A percentile compares a stretch with the other conserved stretches of the same genome.
Evolutionary conservation across 2,797 vertebrate genomes (phyloP).

Genomic region (Myiotriccus ornatus): DNA sequence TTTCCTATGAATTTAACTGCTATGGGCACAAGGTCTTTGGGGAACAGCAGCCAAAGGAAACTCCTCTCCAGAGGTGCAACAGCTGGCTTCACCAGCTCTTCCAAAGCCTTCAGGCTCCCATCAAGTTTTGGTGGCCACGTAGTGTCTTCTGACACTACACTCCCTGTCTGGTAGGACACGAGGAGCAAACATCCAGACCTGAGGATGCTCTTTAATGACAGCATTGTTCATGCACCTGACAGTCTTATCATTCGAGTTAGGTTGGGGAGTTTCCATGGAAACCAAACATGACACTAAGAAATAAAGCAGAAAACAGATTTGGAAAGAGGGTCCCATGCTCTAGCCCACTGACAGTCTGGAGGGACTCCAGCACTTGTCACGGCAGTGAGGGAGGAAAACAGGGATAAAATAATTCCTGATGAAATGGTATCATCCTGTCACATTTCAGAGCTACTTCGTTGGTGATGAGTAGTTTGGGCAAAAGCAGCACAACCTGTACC

Average conservation of each 20-base stretch:
- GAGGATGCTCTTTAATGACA: background rate
- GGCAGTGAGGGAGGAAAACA: background rate
- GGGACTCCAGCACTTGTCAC: background rate
- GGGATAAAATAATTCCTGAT: background rate
- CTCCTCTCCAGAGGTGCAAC: background rate
- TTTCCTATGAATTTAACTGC: background rate
- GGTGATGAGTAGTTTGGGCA: background rate
- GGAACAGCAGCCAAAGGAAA: background rate
- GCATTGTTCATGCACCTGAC: conserved; percentile 18
- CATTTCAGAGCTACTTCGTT: background rate
- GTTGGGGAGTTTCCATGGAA: conserved; percentile 53
- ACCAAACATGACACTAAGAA: conserved; percentile 25
- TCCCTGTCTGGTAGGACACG: background rate
- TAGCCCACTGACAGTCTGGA: conserved; percentile 33
- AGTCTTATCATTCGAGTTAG: background rate
- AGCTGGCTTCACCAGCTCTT: background rate
- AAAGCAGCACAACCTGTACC: background rate
- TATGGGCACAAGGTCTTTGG: background rate
- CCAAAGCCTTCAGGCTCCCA: background rate
- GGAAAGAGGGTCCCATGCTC: conserved; percentile 33
- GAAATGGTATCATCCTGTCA: background rate
- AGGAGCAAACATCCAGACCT: background rate
- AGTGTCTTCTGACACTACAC: background rate
- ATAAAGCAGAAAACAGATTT: conserved; percentile 18
- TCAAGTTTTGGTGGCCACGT: background rate